Percentiles rank a stretch among this genome's conserved stretches.
Conservation (phyloP, 1,140 invertebrate genomes). For the Littorina saxatilis region DNA sequence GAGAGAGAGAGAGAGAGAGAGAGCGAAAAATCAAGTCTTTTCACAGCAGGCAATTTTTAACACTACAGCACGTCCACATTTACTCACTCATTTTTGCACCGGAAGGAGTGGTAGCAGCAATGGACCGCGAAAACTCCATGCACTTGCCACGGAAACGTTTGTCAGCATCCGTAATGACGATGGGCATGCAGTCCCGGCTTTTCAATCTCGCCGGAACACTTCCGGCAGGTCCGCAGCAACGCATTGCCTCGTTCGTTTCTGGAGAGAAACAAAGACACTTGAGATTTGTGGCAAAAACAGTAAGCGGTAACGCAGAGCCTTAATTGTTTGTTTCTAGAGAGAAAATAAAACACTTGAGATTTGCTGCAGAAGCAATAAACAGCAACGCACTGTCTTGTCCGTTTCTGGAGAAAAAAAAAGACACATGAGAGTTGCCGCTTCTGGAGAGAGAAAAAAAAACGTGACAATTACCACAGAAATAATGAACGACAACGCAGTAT, state of each 20-base stretch:
- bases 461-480: too few species aligned
- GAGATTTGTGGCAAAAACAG: background rate
- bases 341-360: too few species aligned
- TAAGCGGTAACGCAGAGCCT: too few species aligned
- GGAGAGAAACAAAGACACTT: background rate
- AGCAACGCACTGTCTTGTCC: too few species aligned
- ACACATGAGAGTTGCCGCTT: too few species aligned
- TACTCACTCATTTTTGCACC: background rate
- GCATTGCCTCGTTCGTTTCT: background rate
- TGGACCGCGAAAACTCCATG: constrained; percentile 57
- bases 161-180: constrained; percentile 47
- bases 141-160: constrained; percentile 46
- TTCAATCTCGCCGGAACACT: background rate
- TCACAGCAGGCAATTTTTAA: background rate
- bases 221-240: constrained; percentile 1
- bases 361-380: too few species aligned
- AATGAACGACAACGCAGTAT: too few species aligned
- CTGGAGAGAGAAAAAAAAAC: too few species aligned
- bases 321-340: too few species aligned
- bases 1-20: too few species aligned
- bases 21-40: too few species aligned
- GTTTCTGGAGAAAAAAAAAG: too few species aligned
- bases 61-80: background rate
- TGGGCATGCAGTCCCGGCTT: constrained; percentile 52
- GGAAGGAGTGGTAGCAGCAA: background rate